Evolutionary conservation across 2,113 vertebrate species (phyloP).

Genomic region (Copsychus sechellarum): DNA sequence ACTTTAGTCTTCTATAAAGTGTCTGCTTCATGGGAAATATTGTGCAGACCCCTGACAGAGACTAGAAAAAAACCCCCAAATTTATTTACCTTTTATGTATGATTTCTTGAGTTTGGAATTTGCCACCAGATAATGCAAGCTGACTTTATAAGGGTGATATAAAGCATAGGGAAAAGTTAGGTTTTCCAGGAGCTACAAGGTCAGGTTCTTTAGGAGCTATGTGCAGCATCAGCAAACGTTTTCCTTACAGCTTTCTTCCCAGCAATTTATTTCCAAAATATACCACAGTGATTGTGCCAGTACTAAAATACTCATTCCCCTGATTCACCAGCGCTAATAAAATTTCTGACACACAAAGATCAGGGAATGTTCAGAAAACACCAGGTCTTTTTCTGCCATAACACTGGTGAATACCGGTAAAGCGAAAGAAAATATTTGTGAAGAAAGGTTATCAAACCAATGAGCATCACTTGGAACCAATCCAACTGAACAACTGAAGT

Average conservation of each 20-base stretch:
- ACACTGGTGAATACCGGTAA: background rate
- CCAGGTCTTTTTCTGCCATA: background rate
- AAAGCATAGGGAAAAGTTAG: background rate
- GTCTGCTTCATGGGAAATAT: background rate
- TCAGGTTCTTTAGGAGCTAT: background rate
- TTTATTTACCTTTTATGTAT: background rate
- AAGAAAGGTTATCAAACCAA: background rate
- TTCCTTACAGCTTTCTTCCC: background rate
- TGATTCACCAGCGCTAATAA: background rate
- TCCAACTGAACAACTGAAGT: background rate
- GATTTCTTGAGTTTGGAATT: background rate
- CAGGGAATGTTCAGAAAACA: background rate
- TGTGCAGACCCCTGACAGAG: background rate
- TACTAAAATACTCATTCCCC: background rate
- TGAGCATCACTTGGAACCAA: background rate
- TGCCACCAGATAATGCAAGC: background rate
- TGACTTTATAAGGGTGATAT: background rate
- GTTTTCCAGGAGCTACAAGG: background rate
- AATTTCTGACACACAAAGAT: background rate
- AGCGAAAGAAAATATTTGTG: background rate
- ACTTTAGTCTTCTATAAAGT: background rate
- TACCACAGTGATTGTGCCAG: background rate
- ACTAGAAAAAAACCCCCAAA: background rate
- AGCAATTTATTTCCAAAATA: background rate
- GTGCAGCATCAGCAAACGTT: background rate